These are phyloP conservation scores for Oreotrochilus melanogaster DNA, from an alignment of 2,113 vertebrate species.

Conservation along the genomic window DNA sequence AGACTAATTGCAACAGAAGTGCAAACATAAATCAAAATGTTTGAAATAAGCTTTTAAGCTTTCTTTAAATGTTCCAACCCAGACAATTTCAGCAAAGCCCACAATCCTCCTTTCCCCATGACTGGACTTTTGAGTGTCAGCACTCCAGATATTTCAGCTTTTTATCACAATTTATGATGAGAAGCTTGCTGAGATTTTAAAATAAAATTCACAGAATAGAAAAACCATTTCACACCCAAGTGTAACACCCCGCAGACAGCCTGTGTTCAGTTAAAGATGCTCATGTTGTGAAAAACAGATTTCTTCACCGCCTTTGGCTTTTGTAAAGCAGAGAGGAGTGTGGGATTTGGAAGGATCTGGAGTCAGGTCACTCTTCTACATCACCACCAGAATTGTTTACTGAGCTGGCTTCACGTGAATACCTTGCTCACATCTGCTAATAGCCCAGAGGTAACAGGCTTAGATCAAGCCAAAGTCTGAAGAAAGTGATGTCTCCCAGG, in stretches of 20 bases:
- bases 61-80: neutral
- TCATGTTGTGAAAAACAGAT: neutral
- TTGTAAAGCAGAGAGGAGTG: neutral
- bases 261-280: neutral
- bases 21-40: neutral
- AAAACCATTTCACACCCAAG: neutral
- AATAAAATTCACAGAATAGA: neutral
- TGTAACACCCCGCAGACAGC: neutral
- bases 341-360: neutral
- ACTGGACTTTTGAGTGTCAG: neutral
- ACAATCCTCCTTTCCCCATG: neutral
- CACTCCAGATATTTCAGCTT: neutral
- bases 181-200: neutral
- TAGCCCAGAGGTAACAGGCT: neutral
- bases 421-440: conserved; percentile 24
- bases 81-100: neutral
- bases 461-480: neutral
- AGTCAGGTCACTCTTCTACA: neutral
- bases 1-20: neutral
- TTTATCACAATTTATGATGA: neutral
- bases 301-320: neutral
- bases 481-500: conserved; percentile 29
- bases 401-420: neutral
- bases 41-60: neutral
- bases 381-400: conserved; percentile 2